These are phyloP conservation scores for Pasiphila rectangulata DNA, from an alignment of 2,888 invertebrate genomes.

Conservation along the genomic window DNA sequence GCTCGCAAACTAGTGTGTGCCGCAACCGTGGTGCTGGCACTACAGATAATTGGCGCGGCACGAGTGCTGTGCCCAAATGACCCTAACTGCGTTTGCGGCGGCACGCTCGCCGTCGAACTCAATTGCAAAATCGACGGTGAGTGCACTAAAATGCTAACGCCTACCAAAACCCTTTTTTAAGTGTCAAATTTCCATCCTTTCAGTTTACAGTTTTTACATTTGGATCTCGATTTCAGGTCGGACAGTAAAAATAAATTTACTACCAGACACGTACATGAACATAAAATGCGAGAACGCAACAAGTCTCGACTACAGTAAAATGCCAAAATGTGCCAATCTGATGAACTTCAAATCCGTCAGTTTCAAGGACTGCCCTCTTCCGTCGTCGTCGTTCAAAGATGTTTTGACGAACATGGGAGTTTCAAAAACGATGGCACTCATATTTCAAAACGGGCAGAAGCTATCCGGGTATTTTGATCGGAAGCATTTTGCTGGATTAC, in stretches of 20 bases:
- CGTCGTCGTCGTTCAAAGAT: slow-evolving; percentile 72
- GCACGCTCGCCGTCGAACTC: slow-evolving; percentile 70
- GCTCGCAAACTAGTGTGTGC: slow-evolving; percentile 56
- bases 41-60: slow-evolving; percentile 66
- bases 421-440: slow-evolving; percentile 73
- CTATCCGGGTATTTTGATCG: slow-evolving; percentile 79
- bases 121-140: slow-evolving; percentile 76
- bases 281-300: slow-evolving; percentile 69
- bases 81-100: slow-evolving; percentile 76
- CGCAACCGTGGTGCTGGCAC: slow-evolving; percentile 55
- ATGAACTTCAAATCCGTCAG: slow-evolving; percentile 69
- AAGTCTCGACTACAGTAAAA: slow-evolving; percentile 63
- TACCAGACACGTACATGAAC: slow-evolving; percentile 68
- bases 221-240: slow-evolving; percentile 59
- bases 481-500: slow-evolving; percentile 80
- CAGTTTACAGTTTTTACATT: slow-evolving; percentile 19
- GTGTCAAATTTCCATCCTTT: slow-evolving; percentile 7
- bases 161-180: slow-evolving; percentile 40
- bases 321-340: slow-evolving; percentile 72
- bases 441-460: slow-evolving; percentile 78
- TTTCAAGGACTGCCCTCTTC: slow-evolving; percentile 79
- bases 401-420: slow-evolving; percentile 72
- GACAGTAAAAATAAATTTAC: slow-evolving; percentile 63
- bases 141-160: slow-evolving; percentile 51
- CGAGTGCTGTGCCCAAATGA: slow-evolving; percentile 66